Conservation (phyloP, 1,140 invertebrate genomes). For the Apis laboriosa region DNA sequence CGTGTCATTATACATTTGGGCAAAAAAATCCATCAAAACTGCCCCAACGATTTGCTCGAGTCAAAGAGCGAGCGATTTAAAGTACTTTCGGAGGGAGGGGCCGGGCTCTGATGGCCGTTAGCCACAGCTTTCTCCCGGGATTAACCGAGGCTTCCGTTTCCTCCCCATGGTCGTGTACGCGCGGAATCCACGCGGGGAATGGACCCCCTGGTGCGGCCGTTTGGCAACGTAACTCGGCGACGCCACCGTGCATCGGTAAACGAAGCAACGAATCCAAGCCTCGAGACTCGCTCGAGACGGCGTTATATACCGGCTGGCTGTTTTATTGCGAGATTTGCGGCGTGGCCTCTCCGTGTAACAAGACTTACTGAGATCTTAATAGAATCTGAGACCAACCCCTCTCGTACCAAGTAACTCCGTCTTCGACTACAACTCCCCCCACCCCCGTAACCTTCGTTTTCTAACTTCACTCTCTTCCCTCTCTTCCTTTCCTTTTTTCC, state of each 20-base stretch:
- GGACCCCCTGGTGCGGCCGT: constrained; percentile 19
- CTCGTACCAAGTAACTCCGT: constrained; percentile 49
- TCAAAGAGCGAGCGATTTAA: constrained; percentile 24
- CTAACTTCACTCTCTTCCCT: constrained; percentile 25
- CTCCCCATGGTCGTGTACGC: constrained; percentile 45
- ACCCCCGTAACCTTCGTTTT: constrained; percentile 65
- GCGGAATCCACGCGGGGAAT: constrained; percentile 29
- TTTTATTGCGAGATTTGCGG: constrained; percentile 81
- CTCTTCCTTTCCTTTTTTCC: neutral
- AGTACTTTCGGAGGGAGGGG: neutral
- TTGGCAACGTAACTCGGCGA: constrained; percentile 41
- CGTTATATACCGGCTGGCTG: constrained; percentile 75
- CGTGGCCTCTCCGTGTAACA: constrained; percentile 77
- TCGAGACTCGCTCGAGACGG: constrained; percentile 43
- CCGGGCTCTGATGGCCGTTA: constrained; percentile 38
- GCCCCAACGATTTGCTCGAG: neutral
- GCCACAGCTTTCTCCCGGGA: constrained; percentile 36
- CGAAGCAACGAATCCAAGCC: neutral
- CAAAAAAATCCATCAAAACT: neutral
- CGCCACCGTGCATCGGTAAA: neutral
- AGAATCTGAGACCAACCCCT: constrained; percentile 77
- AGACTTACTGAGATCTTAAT: constrained; percentile 81
- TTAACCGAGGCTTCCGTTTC: constrained; percentile 51
- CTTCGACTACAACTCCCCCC: constrained; percentile 37
- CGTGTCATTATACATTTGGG: neutral